A percentile compares a stretch with the other conserved stretches of the same genome.
phyloP scores from a whole-genome alignment of 2,888 invertebrate species.

The Torymus auratus region DNA sequence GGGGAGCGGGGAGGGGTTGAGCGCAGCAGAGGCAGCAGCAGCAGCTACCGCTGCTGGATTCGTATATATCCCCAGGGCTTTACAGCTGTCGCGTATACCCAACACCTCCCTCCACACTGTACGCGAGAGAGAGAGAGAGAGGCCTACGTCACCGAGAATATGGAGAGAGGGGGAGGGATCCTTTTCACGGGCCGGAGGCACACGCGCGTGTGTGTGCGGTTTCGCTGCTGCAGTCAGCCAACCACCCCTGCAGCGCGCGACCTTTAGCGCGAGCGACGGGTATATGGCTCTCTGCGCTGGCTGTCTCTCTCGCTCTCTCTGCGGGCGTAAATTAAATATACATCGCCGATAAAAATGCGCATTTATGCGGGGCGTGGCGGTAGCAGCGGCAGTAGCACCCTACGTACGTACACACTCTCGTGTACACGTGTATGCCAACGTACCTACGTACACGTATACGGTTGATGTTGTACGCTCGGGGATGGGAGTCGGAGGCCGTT shows the following conservation, averaged over 20 bases:
- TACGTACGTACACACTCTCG: neutral
- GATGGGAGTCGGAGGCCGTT: conserved; percentile 1
- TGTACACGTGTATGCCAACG: neutral
- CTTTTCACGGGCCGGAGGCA: conserved; percentile 41
- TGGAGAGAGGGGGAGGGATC: conserved; percentile 24
- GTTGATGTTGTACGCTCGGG: no score
- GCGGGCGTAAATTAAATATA: conserved; percentile 64
- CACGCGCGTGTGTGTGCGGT: conserved; percentile 32
- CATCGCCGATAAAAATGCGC: conserved; percentile 53
- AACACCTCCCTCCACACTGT: conserved; percentile 68
- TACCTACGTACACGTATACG: no score
- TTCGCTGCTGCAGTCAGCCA: neutral
- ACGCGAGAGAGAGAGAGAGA: conserved; percentile 44
- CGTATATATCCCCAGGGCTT: conserved; percentile 70
- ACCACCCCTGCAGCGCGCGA: no score
- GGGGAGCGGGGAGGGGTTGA: conserved; percentile 50
- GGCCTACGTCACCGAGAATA: neutral
- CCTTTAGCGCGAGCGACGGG: conserved; percentile 21
- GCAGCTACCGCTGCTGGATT: conserved; percentile 66
- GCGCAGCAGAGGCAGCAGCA: conserved; percentile 59
- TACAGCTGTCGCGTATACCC: conserved; percentile 75
- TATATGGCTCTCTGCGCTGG: no score
- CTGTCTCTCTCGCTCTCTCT: neutral
- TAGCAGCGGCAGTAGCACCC: neutral
- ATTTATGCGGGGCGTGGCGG: conserved; percentile 55